Evolutionary conservation across 2,797 vertebrate genomes (phyloP).

Genomic region (Botia kubotai): DNA sequence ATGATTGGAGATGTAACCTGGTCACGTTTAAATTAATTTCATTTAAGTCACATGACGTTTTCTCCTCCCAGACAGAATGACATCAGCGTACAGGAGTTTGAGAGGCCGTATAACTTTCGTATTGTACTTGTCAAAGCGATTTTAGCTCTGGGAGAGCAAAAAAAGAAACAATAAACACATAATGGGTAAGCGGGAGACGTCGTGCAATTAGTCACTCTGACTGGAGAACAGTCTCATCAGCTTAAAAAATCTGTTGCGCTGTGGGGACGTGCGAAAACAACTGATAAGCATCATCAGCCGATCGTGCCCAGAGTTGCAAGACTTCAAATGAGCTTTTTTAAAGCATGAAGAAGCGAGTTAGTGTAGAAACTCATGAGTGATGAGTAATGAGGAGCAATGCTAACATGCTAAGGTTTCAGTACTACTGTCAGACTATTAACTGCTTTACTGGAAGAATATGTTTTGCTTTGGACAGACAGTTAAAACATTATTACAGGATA

Average conservation of each 20-base stretch:
- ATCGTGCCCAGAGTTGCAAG: background rate
- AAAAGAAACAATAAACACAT: background rate
- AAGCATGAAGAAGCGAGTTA: background rate
- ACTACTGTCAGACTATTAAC: no score
- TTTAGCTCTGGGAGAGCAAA: background rate
- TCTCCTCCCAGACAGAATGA: no score
- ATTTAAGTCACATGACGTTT: no score
- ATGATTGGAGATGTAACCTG: background rate
- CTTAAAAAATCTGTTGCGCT: constrained; percentile 18
- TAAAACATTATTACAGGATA: no score
- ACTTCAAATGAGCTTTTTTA: background rate
- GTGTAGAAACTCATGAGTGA: background rate
- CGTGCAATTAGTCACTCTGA: constrained; percentile 35
- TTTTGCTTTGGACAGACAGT: no score
- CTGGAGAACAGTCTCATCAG: constrained; percentile 48
- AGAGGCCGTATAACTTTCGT: background rate
- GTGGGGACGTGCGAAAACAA: constrained; percentile 11
- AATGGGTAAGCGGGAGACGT: constrained; percentile 25
- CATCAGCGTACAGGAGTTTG: background rate
- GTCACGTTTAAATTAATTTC: no score
- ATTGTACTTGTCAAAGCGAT: background rate
- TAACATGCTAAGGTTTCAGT: no score
- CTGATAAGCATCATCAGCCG: constrained; percentile 6
- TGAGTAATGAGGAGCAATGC: background rate
- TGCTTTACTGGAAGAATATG: no score